These are phyloP conservation scores for Sorex maritimensis DNA, from an alignment of 2,797 vertebrate genomes.

Conservation along the genomic window DNA sequence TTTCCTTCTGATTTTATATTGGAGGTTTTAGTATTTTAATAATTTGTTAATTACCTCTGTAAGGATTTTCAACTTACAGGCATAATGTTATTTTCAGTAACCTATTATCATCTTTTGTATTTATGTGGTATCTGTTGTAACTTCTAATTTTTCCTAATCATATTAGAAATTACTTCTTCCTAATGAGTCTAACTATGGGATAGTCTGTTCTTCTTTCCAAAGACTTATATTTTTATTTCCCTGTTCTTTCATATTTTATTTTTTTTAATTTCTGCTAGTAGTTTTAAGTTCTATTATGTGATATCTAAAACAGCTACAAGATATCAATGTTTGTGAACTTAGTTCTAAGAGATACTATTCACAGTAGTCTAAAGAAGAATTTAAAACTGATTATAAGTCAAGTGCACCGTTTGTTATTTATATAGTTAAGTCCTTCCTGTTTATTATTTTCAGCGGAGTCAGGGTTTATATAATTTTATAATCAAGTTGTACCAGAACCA, in stretches of 20 bases:
- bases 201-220: too few relatives aligned
- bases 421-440: slow-evolving; percentile 46
- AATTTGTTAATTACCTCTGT: too few relatives aligned
- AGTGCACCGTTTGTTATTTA: slow-evolving; percentile 29
- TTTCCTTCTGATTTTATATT: too few relatives aligned
- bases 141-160: too few relatives aligned
- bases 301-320: not conserved
- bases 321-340: not conserved
- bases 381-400: slow-evolving; percentile 16
- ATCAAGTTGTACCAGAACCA: slow-evolving; percentile 37
- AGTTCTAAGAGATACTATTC: slow-evolving; percentile 50
- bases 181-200: too few relatives aligned
- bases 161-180: too few relatives aligned
- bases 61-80: too few relatives aligned
- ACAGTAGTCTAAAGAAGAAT: slow-evolving; percentile 21
- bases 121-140: too few relatives aligned
- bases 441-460: slow-evolving; percentile 50
- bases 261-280: not conserved
- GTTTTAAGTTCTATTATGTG: not conserved
- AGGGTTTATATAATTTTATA: slow-evolving; percentile 66
- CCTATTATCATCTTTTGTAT: too few relatives aligned
- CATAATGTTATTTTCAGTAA: too few relatives aligned
- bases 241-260: not conserved
- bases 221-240: not conserved
- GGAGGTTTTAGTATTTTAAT: too few relatives aligned